Conservation (phyloP, 2,797 vertebrate species). For the Fringilla coelebs region DNA sequence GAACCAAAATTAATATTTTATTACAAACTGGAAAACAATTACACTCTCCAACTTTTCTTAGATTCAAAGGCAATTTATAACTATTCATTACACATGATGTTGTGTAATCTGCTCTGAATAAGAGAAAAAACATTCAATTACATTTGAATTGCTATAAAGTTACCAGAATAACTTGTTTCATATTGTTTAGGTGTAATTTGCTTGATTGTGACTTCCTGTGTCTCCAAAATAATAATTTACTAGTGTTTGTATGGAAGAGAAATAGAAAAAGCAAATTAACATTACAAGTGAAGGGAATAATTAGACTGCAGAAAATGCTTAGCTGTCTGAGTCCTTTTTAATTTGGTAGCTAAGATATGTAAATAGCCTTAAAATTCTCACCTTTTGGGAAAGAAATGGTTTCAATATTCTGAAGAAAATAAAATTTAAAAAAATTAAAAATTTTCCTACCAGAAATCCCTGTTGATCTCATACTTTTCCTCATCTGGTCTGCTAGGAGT, state of each 20-base stretch:
- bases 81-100: neutral
- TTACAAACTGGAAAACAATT: neutral
- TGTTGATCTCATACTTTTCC: neutral
- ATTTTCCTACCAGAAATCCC: neutral
- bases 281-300: neutral
- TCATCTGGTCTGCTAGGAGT: neutral
- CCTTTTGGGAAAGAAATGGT: neutral
- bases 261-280: neutral
- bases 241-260: neutral
- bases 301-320: neutral
- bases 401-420: neutral
- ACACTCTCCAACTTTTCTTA: neutral
- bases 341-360: neutral
- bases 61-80: neutral
- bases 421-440: neutral
- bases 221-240: neutral
- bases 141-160: neutral
- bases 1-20: constrained; percentile 17
- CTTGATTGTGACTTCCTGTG: neutral
- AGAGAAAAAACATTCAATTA: neutral
- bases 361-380: neutral
- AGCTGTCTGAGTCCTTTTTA: neutral
- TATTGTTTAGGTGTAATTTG: neutral
- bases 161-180: neutral
- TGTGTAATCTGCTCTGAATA: neutral